Evolutionary conservation across 2,797 vertebrate species (phyloP), one percentile per base, ranked within the genome.

Genomic region (Enteromius mattozi): DNA sequence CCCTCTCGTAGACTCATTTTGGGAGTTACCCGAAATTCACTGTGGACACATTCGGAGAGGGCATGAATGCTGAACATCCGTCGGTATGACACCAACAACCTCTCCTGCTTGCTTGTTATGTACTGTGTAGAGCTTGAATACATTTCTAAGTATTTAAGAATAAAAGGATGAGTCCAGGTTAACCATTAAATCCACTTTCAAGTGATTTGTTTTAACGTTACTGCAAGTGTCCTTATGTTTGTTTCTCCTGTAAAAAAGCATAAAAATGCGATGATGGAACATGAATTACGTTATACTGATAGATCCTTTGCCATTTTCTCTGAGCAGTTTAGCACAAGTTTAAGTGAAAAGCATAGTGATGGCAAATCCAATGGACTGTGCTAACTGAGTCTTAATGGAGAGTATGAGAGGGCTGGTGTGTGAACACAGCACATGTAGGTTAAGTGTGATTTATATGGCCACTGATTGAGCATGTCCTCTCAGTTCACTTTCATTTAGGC

Each of bases 361-460:
- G 33, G 59, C 9, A 76, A 37, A 83, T 54, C n/a, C 24, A 9
- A 66, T 83, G 14, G 16, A 33, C 27, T 61, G 10, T 45, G 54
- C n/a, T 72, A 74, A 74, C 54, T 30, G 70, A 33, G 51, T 75
- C 30, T 66, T 82, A 66, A 82, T 66, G 61, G 40, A 68, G 72
- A 51, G 63, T 6, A 40, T 30, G 49, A 77, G 24, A 54, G 47
- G 47, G n/a, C 61, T 75, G 17, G 17, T 68, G 30, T 40, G 30
- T 76, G 72, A 77, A 27, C 33, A 68, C 63, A 77, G 61, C 47
- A 77, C 33, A 66, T 77, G 47, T 77, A 83, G 81, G 63, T 83
- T 83, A 83, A 83, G 81, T 77, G 47, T 83, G 81, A 83, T 68
- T 83, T 66, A 83, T 83, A 72, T 68, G 71, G 45, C 45, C 59